Percentiles rank a stretch among this genome's conserved stretches.
Conservation (phyloP, 2,797 vertebrate species). For the Esox masquinongy region DNA sequence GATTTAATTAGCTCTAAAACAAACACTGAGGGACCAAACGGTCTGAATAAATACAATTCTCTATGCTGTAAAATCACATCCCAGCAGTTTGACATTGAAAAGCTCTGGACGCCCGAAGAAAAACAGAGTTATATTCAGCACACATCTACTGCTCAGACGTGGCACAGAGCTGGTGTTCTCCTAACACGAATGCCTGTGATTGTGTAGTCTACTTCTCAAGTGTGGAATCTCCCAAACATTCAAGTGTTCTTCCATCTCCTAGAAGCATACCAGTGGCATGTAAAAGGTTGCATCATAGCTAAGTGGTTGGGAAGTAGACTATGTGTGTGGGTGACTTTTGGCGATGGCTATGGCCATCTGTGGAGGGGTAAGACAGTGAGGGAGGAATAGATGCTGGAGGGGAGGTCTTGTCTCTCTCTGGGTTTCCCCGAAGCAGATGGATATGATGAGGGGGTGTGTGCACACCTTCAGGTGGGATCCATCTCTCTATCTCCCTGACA, state of each 20-base stretch:
- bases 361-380: background rate
- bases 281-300: background rate
- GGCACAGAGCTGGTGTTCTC: background rate
- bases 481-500: slow-evolving; percentile 14
- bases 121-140: slow-evolving; percentile 6
- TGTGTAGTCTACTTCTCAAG: background rate
- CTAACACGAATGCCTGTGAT: background rate
- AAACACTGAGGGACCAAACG: background rate
- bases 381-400: background rate
- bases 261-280: background rate
- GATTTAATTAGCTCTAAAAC: background rate
- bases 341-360: background rate
- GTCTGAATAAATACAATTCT: background rate
- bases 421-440: slow-evolving; percentile 10
- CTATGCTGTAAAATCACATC: background rate
- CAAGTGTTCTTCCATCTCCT: background rate
- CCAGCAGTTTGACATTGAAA: slow-evolving; percentile 11
- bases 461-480: slow-evolving; percentile 9
- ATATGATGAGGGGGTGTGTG: background rate
- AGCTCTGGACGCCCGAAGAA: background rate
- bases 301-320: background rate
- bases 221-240: background rate
- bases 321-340: slow-evolving; percentile 9
- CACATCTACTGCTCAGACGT: background rate
- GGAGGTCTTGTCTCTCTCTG: background rate